Base-by-base conservation (phyloP, 2,888 invertebrate genomes). In the Electrophaes corylata region DNA sequence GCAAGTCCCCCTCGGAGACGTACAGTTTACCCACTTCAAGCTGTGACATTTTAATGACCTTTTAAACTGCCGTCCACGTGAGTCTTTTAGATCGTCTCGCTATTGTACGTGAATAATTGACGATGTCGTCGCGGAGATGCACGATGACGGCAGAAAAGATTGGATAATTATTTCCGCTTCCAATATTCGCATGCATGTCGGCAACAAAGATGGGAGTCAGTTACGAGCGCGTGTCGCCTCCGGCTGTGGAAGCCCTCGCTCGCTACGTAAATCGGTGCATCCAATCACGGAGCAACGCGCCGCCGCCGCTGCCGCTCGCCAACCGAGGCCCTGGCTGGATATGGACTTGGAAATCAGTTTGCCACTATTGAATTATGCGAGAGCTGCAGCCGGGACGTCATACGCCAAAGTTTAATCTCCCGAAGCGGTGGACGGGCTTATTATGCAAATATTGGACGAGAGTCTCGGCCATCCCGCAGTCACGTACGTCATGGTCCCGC, bases 301-400 rank as follows among this genome's bases (percentile, higher is more conserved):
- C 65, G 70, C 67, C n/a, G n/a, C n/a, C n/a, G n/a, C n/a, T n/a
- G 37, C 19, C 47, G 41, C 23, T 50, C 60, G 67, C 70, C 68
- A 71, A 31, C 23, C 45, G 18, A 70, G 71, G 71, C 74, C 69
- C 73, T 64, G 71, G 76, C 75, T 78, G 69, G 71, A 81, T 78
- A 71, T 77, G 71, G 82, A 87, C 76, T 85, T 83, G 75, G 79
- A 82, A 90, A 86, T 89, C 88, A 89, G 87, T 88, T 88, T 83
- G 84, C 85, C 86, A 83, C 88, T 89, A 90, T 90, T 90, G 88
- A 90, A 89, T 90, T 89, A 89, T 84, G 88, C 82, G 84, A 81
- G 81, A 77, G 84, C 83, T 52, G 59, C 86, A 83, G 83, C 80
- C 79, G 80, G 83, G 81, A 84, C 85, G 87, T 87, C 87, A 88